phyloP scores from a whole-genome alignment of 2,113 vertebrate genomes.

The Rhodinocichla rosea region DNA sequence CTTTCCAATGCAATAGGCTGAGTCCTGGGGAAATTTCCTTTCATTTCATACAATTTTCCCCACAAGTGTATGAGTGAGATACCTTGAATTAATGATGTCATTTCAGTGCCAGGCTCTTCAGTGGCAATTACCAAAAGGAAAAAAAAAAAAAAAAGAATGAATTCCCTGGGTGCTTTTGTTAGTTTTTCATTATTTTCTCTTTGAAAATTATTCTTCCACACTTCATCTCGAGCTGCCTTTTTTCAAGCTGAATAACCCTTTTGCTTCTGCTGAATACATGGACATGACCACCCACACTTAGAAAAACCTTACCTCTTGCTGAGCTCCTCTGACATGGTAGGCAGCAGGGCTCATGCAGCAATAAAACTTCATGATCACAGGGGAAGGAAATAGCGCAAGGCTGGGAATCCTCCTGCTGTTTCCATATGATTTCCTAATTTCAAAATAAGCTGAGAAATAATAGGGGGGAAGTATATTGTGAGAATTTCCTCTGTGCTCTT shows the following conservation, averaged over 20 bases:
- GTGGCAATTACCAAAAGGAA: neutral
- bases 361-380: slow-evolving; percentile 65
- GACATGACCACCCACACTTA: slow-evolving; percentile 66
- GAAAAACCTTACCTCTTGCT: slow-evolving; percentile 55
- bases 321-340: slow-evolving; percentile 54
- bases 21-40: slow-evolving; percentile 20
- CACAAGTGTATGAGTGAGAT: slow-evolving; percentile 16
- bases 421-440: slow-evolving; percentile 67
- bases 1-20: neutral
- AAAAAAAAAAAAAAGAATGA: neutral
- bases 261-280: slow-evolving; percentile 11
- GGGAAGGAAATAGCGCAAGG: slow-evolving; percentile 54
- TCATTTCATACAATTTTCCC: slow-evolving; percentile 27
- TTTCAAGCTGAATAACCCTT: slow-evolving; percentile 36
- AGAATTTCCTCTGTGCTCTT: slow-evolving; percentile 43
- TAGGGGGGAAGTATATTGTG: slow-evolving; percentile 43
- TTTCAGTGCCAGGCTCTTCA: slow-evolving; percentile 36
- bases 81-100: slow-evolving; percentile 49
- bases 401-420: slow-evolving; percentile 56
- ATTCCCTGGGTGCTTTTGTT: slow-evolving; percentile 47
- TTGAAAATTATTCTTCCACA: slow-evolving; percentile 52
- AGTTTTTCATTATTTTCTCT: slow-evolving; percentile 57
- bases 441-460: slow-evolving; percentile 66
- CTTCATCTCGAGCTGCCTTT: slow-evolving; percentile 28
- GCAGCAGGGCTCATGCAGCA: slow-evolving; percentile 56